phyloP scores from a whole-genome alignment of 2,113 vertebrate species.

The Gymnogyps californianus region DNA sequence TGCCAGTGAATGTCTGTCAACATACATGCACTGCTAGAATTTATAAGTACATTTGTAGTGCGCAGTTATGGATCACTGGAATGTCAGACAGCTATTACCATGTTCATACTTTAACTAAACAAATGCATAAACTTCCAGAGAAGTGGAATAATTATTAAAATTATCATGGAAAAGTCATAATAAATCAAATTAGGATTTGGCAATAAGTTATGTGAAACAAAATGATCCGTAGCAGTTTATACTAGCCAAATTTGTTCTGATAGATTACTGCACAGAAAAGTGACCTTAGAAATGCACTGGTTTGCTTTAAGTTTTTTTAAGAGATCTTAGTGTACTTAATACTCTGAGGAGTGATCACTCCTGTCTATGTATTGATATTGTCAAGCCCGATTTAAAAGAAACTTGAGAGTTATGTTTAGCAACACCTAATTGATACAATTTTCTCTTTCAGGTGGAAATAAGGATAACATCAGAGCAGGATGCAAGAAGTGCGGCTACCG shows the following conservation, averaged over 20 bases:
- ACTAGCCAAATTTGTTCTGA: not conserved
- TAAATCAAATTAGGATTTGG: not conserved
- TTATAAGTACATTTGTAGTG: not conserved
- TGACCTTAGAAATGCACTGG: not conserved
- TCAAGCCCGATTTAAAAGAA: not conserved
- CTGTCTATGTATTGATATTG: not conserved
- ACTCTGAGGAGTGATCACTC: not conserved
- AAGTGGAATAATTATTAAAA: not conserved
- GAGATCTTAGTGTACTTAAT: not conserved
- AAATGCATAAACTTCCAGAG: not conserved
- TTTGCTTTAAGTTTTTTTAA: not conserved
- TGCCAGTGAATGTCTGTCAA: not conserved
- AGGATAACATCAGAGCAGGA: slow-evolving; percentile 95
- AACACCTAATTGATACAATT: not conserved
- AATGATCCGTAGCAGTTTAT: not conserved
- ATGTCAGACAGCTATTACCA: fast-evolving
- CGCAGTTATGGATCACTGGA: not conserved
- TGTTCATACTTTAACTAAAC: not conserved
- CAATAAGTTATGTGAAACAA: not conserved
- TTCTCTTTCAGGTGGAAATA: slow-evolving; percentile 86
- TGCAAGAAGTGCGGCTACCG: slow-evolving; percentile 99
- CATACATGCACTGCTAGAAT: not conserved
- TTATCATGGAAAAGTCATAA: not conserved
- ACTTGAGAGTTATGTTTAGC: not conserved
- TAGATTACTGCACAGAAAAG: not conserved